phyloP scores from a whole-genome alignment of 1,140 invertebrate genomes.

The Magallana angulata region DNA sequence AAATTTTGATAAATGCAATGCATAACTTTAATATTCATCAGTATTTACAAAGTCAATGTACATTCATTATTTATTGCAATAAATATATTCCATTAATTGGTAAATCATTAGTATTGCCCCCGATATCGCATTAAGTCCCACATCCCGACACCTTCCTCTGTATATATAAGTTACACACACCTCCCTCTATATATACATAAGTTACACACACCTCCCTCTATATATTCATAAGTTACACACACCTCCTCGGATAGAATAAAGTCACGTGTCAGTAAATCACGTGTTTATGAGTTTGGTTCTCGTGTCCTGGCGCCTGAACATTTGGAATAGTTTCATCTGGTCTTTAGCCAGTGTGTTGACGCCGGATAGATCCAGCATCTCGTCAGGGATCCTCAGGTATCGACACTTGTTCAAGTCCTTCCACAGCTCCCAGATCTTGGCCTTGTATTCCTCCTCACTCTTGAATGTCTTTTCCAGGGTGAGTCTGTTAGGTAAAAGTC shows the following conservation, averaged over 20 bases:
- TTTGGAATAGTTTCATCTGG: conserved; percentile 62
- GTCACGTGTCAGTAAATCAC: not conserved
- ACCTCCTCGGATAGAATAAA: not conserved
- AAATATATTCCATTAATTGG: not conserved
- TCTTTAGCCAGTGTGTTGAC: conserved; percentile 68
- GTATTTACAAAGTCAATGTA: not conserved
- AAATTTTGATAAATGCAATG: conserved; percentile 8
- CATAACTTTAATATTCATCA: not conserved
- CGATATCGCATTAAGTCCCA: too few species aligned
- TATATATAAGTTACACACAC: too few species aligned
- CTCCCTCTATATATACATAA: too few species aligned
- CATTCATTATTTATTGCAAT: not conserved
- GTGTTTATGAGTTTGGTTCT: not conserved
- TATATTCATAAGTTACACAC: too few species aligned
- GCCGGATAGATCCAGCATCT: conserved; percentile 63
- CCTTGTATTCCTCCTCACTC: conserved; percentile 67
- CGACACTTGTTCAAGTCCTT: conserved; percentile 70
- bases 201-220: too few species aligned
- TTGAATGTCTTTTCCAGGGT: conserved; percentile 63
- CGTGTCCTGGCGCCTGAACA: conserved; percentile 38
- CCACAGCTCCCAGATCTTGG: conserved; percentile 63
- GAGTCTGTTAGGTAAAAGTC: conserved; percentile 53
- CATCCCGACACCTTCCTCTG: too few species aligned
- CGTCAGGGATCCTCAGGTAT: conserved; percentile 65
- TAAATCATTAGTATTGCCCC: too few species aligned